These are phyloP conservation scores for Menidia menidia DNA, from an alignment of 2,797 vertebrate species.

Conservation along the genomic window DNA sequence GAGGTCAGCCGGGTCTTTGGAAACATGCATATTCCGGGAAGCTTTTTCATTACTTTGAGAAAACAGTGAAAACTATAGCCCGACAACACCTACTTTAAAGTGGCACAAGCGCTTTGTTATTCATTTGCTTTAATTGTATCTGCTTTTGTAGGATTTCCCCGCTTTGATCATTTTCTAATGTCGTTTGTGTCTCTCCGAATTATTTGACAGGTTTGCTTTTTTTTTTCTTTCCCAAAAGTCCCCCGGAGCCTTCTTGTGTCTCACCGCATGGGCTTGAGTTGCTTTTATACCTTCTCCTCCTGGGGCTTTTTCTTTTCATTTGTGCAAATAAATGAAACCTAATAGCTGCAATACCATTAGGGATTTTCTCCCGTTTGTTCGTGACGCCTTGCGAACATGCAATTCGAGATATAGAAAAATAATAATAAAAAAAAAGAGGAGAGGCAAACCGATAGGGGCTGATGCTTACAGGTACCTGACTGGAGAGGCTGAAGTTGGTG, in stretches of 20 bases:
- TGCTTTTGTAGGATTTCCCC: conserved; percentile 8
- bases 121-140: conserved; percentile 33
- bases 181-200: conserved; percentile 43
- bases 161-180: conserved; percentile 57
- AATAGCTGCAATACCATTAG: conserved; percentile 61
- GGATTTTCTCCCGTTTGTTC: conserved; percentile 29
- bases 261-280: conserved; percentile 40
- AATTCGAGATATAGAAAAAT: conserved; percentile 17
- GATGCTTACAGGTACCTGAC: conserved; percentile 99
- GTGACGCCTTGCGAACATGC: conserved; percentile 41
- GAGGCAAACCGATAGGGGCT: conserved; percentile 74
- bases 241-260: conserved; percentile 55
- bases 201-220: conserved; percentile 48
- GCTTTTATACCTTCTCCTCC: conserved; percentile 27
- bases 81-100: conserved; percentile 21
- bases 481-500: conserved; percentile 96
- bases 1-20: conserved; percentile 36
- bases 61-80: conserved; percentile 1
- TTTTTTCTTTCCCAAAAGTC: conserved; percentile 56
- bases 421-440: conserved; percentile 44
- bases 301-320: conserved; percentile 37
- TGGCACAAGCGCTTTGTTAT: conserved; percentile 1
- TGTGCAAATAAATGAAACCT: conserved; percentile 61
- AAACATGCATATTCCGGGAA: conserved; percentile 35
- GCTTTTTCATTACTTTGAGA: background rate